Percentiles rank a stretch among this genome's conserved stretches.
phyloP scores from a whole-genome alignment of 2,113 vertebrate species.

The Scalopus aquaticus region DNA sequence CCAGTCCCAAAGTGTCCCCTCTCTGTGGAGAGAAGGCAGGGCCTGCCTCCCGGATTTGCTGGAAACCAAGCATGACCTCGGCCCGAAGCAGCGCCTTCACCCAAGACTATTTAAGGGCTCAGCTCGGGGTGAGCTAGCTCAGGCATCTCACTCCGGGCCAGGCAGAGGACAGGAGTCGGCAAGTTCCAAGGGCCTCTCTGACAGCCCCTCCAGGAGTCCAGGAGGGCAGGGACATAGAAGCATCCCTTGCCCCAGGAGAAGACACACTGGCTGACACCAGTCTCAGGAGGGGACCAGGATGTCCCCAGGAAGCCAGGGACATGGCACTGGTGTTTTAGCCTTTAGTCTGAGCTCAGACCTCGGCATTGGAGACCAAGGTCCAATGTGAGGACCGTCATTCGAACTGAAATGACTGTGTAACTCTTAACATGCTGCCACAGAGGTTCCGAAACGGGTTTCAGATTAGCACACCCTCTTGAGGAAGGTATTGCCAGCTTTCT shows the following conservation, averaged over 20 bases:
- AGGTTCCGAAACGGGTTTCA: background rate
- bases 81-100: too few relatives aligned
- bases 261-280: rapidly evolving
- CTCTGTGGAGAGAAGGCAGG: background rate
- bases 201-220: background rate
- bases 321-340: too few relatives aligned
- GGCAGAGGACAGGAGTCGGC: background rate
- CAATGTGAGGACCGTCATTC: background rate
- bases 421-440: background rate
- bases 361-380: background rate
- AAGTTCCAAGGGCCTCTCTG: background rate
- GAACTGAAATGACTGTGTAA: background rate
- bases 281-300: background rate
- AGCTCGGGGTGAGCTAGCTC: background rate
- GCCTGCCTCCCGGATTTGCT: background rate
- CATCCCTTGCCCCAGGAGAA: background rate
- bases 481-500: background rate
- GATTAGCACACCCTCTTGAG: background rate
- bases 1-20: background rate
- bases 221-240: background rate
- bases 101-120: constrained; percentile 58
- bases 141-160: background rate
- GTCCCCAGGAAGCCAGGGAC: rapidly evolving
- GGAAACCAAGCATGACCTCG: background rate
- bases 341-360: background rate